Conservation (phyloP, 2,797 vertebrate genomes). For the Melanotaenia trifasciata region DNA sequence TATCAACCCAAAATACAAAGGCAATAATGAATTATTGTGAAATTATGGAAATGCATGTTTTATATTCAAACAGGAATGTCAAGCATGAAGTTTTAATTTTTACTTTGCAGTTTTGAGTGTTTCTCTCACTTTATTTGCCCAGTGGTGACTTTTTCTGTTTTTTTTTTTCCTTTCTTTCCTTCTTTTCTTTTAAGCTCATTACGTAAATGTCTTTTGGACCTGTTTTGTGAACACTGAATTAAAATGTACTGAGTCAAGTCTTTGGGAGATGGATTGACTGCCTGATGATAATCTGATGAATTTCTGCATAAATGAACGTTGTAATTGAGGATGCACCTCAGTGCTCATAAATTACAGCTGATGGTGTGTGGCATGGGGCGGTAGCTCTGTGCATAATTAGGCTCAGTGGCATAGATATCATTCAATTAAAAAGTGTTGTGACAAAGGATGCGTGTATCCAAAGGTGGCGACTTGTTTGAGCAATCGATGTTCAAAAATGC, state of each 20-base stretch:
- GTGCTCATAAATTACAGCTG: constrained; percentile 76
- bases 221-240: constrained; percentile 54
- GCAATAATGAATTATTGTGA: constrained; percentile 47
- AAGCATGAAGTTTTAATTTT: constrained; percentile 39
- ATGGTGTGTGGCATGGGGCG: constrained; percentile 65
- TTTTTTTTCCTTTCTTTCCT: too few relatives aligned
- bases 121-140: constrained; percentile 19
- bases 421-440: constrained; percentile 77
- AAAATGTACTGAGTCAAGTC: constrained; percentile 68
- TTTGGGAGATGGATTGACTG: constrained; percentile 72
- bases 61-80: constrained; percentile 48
- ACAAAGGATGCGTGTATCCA: constrained; percentile 58
- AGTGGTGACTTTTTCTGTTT: constrained; percentile 39
- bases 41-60: constrained; percentile 64
- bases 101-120: constrained; percentile 19
- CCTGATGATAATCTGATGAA: constrained; percentile 74
- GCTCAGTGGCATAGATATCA: constrained; percentile 68
- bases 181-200: constrained; percentile 17
- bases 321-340: constrained; percentile 73
- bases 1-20: constrained; percentile 55
- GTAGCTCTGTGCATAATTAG: constrained; percentile 65
- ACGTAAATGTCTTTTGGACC: constrained; percentile 27
- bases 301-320: constrained; percentile 70
- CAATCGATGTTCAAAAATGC: constrained; percentile 20
- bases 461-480: constrained; percentile 19